These are phyloP conservation scores for Corella eumyota DNA, from an alignment of 23 tunicate genomes.

Conservation along the genomic window DNA sequence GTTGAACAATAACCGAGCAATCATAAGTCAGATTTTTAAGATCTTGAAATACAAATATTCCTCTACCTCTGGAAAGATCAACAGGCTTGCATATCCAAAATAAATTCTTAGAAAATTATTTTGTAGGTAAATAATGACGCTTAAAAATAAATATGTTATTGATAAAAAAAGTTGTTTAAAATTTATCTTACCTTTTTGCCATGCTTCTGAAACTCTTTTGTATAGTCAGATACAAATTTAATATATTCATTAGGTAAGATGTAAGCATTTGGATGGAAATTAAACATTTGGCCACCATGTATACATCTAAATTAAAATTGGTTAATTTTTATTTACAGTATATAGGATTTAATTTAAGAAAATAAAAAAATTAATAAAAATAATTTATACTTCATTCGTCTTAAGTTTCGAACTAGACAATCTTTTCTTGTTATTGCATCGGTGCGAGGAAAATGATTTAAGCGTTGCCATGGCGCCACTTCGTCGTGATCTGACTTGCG, in stretches of 20 bases:
- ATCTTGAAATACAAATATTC: constrained; percentile 80
- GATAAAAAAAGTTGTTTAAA: too few species aligned
- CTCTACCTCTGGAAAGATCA: constrained; percentile 83
- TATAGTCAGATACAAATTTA: constrained; percentile 79
- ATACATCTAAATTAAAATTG: constrained; percentile 26
- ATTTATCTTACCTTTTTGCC: constrained; percentile 57
- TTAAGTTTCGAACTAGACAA: constrained; percentile 62
- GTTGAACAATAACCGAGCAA: constrained; percentile 78
- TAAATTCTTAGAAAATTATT: constrained; percentile 18
- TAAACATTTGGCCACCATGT: constrained; percentile 48
- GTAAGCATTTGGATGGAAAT: constrained; percentile 67
- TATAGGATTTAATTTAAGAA: not conserved
- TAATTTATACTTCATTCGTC: constrained; percentile 77
- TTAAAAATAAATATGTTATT: too few species aligned
- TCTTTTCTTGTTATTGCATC: constrained; percentile 91
- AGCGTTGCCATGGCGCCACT: constrained; percentile 78
- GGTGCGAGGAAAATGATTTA: constrained; percentile 87
- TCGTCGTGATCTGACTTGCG: constrained; percentile 73
- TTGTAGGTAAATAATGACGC: not conserved
- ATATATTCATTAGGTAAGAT: constrained; percentile 87
- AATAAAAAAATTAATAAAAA: too few species aligned
- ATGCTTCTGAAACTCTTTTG: constrained; percentile 61
- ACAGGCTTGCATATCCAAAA: constrained; percentile 94
- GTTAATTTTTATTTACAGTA: not conserved
- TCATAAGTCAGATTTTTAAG: constrained; percentile 72